Conservation (phyloP, 2,113 vertebrate species). For the Hepsetus odoe region DNA sequence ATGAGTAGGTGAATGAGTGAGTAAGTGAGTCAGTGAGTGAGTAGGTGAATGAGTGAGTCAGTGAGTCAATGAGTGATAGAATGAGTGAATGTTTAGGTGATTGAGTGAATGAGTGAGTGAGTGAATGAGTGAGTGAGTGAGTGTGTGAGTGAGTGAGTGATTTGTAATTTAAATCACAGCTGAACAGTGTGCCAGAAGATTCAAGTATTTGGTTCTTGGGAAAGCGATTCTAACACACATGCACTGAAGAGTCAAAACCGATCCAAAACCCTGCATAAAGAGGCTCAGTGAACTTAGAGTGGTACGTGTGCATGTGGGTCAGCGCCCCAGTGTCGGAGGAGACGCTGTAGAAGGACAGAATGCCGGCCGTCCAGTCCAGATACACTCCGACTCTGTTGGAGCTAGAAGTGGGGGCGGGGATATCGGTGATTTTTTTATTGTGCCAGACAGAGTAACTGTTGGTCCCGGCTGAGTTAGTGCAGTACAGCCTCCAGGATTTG, state of each 20-base stretch:
- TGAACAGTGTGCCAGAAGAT: too few species aligned
- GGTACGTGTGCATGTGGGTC: conserved; percentile 33
- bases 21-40: too few species aligned
- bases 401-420: not conserved
- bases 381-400: conserved; percentile 15
- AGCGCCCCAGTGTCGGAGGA: not conserved
- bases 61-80: too few species aligned
- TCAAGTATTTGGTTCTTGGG: too few species aligned
- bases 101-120: too few species aligned
- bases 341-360: conserved; percentile 19
- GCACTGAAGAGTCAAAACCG: not conserved
- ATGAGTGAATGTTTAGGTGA: too few species aligned
- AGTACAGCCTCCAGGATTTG: conserved; percentile 19
- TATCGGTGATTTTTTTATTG: not conserved
- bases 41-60: too few species aligned
- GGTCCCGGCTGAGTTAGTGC: not conserved
- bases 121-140: too few species aligned
- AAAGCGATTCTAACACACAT: not conserved
- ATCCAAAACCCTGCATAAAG: conserved; percentile 14
- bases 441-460: conserved; percentile 6
- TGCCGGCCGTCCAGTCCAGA: conserved; percentile 23
- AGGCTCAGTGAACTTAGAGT: conserved; percentile 25
- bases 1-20: too few species aligned
- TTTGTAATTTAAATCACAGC: too few species aligned
- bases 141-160: too few species aligned